Evolutionary conservation across 2,797 vertebrate genomes (phyloP).

Genomic region (Enteromius treurensis): DNA sequence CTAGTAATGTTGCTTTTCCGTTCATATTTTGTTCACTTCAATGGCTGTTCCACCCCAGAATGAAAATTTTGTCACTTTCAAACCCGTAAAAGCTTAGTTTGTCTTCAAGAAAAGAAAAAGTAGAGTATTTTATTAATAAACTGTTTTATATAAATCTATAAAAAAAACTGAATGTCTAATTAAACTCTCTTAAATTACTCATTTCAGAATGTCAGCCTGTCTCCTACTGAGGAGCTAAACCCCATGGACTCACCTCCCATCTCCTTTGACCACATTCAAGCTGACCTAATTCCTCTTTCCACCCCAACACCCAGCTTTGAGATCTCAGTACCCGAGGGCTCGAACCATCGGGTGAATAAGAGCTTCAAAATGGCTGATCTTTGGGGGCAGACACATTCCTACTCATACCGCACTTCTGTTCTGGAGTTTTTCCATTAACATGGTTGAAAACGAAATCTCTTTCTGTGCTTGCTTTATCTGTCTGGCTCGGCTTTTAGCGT

Average conservation of each 20-base stretch:
- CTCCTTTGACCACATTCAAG: conserved; percentile 79
- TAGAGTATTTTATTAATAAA: background rate
- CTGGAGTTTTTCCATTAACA: conserved; percentile 77
- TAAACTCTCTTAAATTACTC: background rate
- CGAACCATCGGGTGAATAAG: conserved; percentile 82
- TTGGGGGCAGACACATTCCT: conserved; percentile 72
- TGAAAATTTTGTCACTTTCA: too few species aligned
- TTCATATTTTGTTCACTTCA: background rate
- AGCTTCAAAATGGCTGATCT: conserved; percentile 84
- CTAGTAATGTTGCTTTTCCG: conserved; percentile 69
- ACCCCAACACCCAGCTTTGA: conserved; percentile 85
- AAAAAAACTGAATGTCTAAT: background rate
- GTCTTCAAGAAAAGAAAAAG: too few species aligned
- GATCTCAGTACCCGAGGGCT: conserved; percentile 84
- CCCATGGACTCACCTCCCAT: conserved; percentile 82
- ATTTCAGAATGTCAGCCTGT: conserved; percentile 88
- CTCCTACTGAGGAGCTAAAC: conserved; percentile 86
- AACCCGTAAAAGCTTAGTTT: too few species aligned
- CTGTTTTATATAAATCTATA: background rate
- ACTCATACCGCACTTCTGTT: conserved; percentile 71
- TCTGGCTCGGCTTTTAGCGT: conserved; percentile 54
- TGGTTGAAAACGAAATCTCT: conserved; percentile 70
- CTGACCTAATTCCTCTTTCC: conserved; percentile 81
- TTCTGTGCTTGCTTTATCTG: conserved; percentile 47
- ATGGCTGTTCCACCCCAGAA: too few species aligned